phyloP scores from a whole-genome alignment of 2,888 invertebrate species.

The Acanthosepion lycidas region DNA sequence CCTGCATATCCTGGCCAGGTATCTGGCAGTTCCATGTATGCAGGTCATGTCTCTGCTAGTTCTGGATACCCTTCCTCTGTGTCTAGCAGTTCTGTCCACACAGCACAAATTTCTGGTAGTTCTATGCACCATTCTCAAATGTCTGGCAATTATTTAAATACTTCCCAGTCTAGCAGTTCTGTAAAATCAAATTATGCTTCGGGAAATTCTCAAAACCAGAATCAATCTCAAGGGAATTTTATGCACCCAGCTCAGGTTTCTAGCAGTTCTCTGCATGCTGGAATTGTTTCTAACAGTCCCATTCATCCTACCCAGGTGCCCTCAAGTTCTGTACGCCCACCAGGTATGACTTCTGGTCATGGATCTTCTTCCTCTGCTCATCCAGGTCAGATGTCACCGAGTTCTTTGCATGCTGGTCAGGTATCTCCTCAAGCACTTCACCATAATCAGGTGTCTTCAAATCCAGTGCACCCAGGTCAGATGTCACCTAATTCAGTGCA shows the following conservation, averaged over 20 bases:
- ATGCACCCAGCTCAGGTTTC: conserved; percentile 34
- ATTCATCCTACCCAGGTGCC: background rate
- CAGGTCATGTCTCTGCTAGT: conserved; percentile 34
- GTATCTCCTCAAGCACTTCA: background rate
- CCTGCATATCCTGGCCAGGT: background rate
- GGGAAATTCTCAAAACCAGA: background rate
- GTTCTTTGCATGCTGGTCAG: conserved; percentile 24
- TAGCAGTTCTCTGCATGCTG: background rate
- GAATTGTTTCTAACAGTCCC: conserved; percentile 33
- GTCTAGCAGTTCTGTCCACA: background rate
- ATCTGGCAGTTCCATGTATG: background rate
- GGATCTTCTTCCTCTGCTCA: background rate
- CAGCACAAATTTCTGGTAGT: conserved; percentile 8
- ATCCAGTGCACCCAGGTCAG: background rate
- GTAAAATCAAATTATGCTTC: conserved; percentile 20
- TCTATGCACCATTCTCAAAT: conserved; percentile 35
- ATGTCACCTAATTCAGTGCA: background rate
- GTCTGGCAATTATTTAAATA: conserved; percentile 2
- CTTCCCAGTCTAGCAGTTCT: conserved; percentile 39
- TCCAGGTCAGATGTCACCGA: background rate
- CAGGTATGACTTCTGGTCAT: background rate
- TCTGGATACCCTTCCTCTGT: background rate
- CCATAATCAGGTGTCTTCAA: background rate
- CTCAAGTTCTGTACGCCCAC: background rate
- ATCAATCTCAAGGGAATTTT: background rate